Evolutionary conservation across 2,888 invertebrate species (phyloP).

Genomic region (Brenthis daphne): DNA sequence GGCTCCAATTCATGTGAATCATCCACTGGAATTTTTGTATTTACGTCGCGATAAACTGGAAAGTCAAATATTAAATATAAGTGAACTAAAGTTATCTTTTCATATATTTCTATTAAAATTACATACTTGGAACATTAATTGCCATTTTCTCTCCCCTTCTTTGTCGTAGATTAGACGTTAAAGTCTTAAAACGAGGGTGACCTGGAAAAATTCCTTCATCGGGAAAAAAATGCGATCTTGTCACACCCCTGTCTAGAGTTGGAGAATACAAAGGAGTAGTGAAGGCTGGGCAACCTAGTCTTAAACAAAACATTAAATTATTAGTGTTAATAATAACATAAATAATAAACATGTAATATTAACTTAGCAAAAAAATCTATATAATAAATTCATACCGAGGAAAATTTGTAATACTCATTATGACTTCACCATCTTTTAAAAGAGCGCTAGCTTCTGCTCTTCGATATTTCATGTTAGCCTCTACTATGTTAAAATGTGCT

Average conservation of each 20-base stretch:
- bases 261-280: conserved; percentile 87
- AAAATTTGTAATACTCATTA: conserved; percentile 96
- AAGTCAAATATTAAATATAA: background rate
- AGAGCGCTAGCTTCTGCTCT: conserved; percentile 91
- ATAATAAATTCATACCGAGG: conserved; percentile 85
- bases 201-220: conserved; percentile 96
- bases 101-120: background rate
- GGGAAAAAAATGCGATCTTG: conserved; percentile 94
- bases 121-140: conserved; percentile 96
- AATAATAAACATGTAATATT: background rate
- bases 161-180: conserved; percentile 95
- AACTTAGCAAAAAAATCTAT: conserved; percentile 6
- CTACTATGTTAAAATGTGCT: conserved; percentile 98
- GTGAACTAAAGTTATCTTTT: background rate
- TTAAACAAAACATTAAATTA: conserved; percentile 55
- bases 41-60: conserved; percentile 93
- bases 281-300: conserved; percentile 94
- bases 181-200: conserved; percentile 97
- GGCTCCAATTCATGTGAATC: conserved; percentile 85
- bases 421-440: conserved; percentile 89
- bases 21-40: conserved; percentile 93
- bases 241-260: conserved; percentile 87
- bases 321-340: background rate
- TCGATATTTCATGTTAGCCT: conserved; percentile 97
- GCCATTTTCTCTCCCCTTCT: conserved; percentile 97